Conservation (phyloP, 2,888 invertebrate species). For the Drosophila melanocephala region DNA sequence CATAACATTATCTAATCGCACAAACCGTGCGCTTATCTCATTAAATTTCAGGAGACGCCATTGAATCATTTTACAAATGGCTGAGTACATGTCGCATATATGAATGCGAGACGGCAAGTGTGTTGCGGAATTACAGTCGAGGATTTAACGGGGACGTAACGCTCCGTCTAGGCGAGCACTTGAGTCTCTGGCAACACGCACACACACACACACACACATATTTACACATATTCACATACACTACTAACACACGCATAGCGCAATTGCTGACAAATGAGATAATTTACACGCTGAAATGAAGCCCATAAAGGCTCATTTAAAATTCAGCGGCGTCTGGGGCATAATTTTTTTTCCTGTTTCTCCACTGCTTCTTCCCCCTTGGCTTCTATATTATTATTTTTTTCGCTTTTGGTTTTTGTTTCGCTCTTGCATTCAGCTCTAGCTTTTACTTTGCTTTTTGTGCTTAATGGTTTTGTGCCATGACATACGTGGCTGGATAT, state of each 20-base stretch:
- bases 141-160: slow-evolving; percentile 35
- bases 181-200: slow-evolving; percentile 40
- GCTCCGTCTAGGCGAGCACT: slow-evolving; percentile 61
- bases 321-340: slow-evolving; percentile 82
- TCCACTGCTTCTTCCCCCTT: slow-evolving; percentile 14
- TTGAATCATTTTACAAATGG: slow-evolving; percentile 80
- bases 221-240: slow-evolving; percentile 7
- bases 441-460: slow-evolving; percentile 68
- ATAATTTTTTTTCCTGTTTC: slow-evolving; percentile 73
- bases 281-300: slow-evolving; percentile 81
- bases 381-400: slow-evolving; percentile 31
- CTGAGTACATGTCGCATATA: slow-evolving; percentile 76
- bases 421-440: slow-evolving; percentile 65
- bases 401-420: slow-evolving; percentile 37
- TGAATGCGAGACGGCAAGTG: slow-evolving; percentile 40
- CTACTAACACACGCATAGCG: slow-evolving; percentile 51
- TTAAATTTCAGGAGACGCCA: slow-evolving; percentile 77
- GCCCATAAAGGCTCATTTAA: slow-evolving; percentile 82
- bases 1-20: slow-evolving; percentile 68
- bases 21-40: slow-evolving; percentile 75
- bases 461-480: slow-evolving; percentile 81
- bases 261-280: slow-evolving; percentile 81
- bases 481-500: slow-evolving; percentile 82
- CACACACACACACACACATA: slow-evolving; percentile 23
- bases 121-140: slow-evolving; percentile 2